These are phyloP conservation scores for Porites rus DNA, from an alignment of 92 coral and sea anemone species.

Conservation along the genomic window DNA sequence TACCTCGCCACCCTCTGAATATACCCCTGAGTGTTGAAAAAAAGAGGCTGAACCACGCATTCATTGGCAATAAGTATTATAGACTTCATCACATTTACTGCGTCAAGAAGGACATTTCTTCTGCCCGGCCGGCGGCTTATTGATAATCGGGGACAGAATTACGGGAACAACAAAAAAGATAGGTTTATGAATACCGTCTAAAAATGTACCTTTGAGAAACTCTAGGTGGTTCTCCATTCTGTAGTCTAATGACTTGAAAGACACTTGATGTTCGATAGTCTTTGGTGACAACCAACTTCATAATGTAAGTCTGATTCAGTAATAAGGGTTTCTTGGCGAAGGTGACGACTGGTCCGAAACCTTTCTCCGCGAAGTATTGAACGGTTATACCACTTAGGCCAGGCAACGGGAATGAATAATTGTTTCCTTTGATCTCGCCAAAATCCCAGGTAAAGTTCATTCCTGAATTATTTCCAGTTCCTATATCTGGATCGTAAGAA, in stretches of 20 bases:
- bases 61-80: too few relatives aligned
- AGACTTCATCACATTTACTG: too few relatives aligned
- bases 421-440: constrained; percentile 13
- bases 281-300: constrained; percentile 27
- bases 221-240: constrained; percentile 29
- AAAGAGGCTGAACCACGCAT: too few relatives aligned
- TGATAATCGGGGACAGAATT: too few relatives aligned
- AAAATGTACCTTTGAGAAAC: constrained; percentile 27
- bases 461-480: constrained; percentile 23
- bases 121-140: too few relatives aligned
- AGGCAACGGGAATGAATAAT: not conserved
- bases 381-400: not conserved
- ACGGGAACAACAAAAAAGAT: too few relatives aligned
- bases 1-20: too few relatives aligned
- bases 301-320: not conserved
- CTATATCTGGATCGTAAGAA: constrained; percentile 52
- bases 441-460: constrained; percentile 39
- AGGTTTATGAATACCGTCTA: too few relatives aligned
- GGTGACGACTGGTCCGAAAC: not conserved
- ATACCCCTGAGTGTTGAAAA: too few relatives aligned
- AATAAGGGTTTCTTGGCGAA: not conserved
- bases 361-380: not conserved
- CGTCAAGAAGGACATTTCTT: too few relatives aligned
- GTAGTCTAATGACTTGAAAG: constrained; percentile 16
- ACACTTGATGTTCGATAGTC: constrained; percentile 26